A percentile compares a stretch with the other conserved stretches of the same genome.
Conservation (phyloP, 2,888 invertebrate genomes). For the Amorpha juglandis region DNA sequence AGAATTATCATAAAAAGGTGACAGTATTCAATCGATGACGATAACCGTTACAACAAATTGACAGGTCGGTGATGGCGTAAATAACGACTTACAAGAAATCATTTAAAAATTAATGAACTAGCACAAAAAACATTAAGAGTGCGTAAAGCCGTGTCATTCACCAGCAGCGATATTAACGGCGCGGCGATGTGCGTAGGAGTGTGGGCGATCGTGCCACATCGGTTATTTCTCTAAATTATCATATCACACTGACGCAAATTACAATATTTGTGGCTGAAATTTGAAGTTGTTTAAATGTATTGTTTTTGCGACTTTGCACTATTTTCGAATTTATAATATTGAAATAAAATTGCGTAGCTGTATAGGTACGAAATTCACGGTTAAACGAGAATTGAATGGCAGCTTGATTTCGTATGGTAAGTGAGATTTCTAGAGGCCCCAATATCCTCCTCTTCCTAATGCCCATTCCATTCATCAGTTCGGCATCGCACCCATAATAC, state of each 20-base stretch:
- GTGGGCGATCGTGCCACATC: slow-evolving; percentile 1
- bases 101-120: slow-evolving; percentile 16
- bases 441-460: no score
- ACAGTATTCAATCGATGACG: not conserved
- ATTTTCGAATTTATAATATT: not conserved
- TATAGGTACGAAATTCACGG: no score
- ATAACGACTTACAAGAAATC: not conserved
- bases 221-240: slow-evolving; percentile 22
- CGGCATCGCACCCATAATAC: no score
- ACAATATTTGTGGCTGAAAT: slow-evolving; percentile 22
- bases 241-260: slow-evolving; percentile 22
- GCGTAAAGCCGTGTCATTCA: slow-evolving; percentile 23
- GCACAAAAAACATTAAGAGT: slow-evolving; percentile 13
- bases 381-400: no score
- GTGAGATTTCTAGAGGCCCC: no score
- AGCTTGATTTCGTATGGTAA: no score
- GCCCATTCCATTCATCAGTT: no score
- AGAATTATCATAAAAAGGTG: no score
- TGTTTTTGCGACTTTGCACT: not conserved
- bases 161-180: slow-evolving; percentile 7
- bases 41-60: no score
- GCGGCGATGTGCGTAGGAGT: not conserved
- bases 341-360: not conserved
- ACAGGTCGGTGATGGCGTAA: no score
- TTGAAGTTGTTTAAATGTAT: slow-evolving; percentile 22